Evolutionary conservation across 2,888 invertebrate species (phyloP), one percentile per base, ranked within the genome.

Genomic region (Drosophila nr. perissopoda): DNA sequence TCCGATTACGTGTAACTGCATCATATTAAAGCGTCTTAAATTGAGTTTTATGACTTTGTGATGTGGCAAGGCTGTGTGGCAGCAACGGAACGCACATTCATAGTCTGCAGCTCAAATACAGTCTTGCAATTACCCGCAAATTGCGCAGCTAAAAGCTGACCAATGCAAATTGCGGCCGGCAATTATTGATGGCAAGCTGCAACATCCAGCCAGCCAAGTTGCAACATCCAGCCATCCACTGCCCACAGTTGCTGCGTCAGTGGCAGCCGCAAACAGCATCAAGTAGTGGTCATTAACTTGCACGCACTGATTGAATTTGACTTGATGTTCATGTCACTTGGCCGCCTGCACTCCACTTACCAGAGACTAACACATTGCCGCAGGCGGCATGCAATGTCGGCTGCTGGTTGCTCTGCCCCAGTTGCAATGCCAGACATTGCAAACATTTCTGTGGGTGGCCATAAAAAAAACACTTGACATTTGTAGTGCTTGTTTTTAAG

Each of bases 1-100:
- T 73, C 60, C 69, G 74, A 78, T 80, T 76, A 66, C 66, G 52
- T 64, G 65, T 76, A 89, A 87, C 76, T 84, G 84, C 84, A 79
- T 78, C 71, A 79, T 65, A 64, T 70, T 88, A 59, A 82, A 80
- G 62, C 63, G 52, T 54, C 73, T 83, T 69, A 77, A 88, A 85
- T 90, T 83, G 83, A 76, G 75, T 90, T 88, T 78, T 85, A 87
- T 88, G 81, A 69, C 86, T 82, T 72, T 77, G 79, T 87, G 83
- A 83, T 89, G 76, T 52, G 69, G 16, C 58, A 61, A 42, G 58
- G 38, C 48, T 29, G 11, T 16, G 18, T 4, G 18, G 31, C 27
- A 49, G 21, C n/a, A 27, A 2, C n/a, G 48, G 38, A 18, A 29
- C 48, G 25, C 48, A 54, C 13, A 54, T 2, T 36, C 53, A 11